These are phyloP conservation scores for Harpalus rubripes DNA, from an alignment of 2,888 invertebrate species.

Conservation along the genomic window DNA sequence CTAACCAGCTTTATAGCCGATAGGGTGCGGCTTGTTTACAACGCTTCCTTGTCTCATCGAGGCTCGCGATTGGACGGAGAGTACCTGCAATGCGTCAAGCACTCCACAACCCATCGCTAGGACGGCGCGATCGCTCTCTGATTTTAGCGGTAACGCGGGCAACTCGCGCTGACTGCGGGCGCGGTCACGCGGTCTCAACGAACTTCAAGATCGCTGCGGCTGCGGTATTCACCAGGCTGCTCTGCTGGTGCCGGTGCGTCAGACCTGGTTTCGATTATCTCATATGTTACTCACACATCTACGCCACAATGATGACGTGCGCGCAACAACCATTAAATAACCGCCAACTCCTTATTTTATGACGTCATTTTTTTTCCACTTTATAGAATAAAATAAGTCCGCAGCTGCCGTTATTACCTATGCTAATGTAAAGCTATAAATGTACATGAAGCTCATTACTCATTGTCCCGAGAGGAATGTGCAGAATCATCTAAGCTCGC, in stretches of 20 bases:
- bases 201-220: slow-evolving; percentile 71
- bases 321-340: slow-evolving; percentile 33
- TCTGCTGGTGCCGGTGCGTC: slow-evolving; percentile 71
- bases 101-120: slow-evolving; percentile 74
- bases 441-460: slow-evolving; percentile 25
- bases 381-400: neutral
- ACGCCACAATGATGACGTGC: slow-evolving; percentile 57
- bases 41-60: slow-evolving; percentile 80
- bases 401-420: neutral
- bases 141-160: slow-evolving; percentile 68
- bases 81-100: slow-evolving; percentile 93
- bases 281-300: slow-evolving; percentile 44
- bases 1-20: slow-evolving; percentile 83
- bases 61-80: slow-evolving; percentile 88
- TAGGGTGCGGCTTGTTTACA: slow-evolving; percentile 87
- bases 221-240: slow-evolving; percentile 68
- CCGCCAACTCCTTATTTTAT: slow-evolving; percentile 9
- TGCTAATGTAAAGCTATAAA: slow-evolving; percentile 10
- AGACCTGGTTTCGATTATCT: slow-evolving; percentile 55
- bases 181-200: slow-evolving; percentile 70
- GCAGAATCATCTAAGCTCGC: neutral
- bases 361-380: slow-evolving; percentile 29
- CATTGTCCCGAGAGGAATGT: slow-evolving; percentile 9
- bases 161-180: slow-evolving; percentile 69
- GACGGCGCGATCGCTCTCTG: slow-evolving; percentile 72